phyloP scores from a whole-genome alignment of 2,797 vertebrate genomes.

The Dendrocincla fuliginosa region DNA sequence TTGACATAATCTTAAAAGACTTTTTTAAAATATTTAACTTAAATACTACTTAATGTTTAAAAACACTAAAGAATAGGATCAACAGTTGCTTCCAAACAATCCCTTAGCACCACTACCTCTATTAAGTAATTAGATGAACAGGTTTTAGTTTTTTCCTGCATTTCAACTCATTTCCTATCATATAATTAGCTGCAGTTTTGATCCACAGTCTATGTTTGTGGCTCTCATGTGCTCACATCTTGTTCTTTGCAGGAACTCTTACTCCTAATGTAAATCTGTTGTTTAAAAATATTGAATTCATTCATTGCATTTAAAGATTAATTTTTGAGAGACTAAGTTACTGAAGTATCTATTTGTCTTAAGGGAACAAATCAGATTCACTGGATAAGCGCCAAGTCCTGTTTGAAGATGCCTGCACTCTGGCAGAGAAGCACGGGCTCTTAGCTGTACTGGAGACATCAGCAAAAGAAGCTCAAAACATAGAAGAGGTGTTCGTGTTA shows the following conservation, averaged over 20 bases:
- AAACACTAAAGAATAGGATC: background rate
- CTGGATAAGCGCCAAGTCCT: constrained; percentile 84
- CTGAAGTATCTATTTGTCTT: background rate
- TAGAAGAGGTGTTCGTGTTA: constrained; percentile 89
- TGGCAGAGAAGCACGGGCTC: constrained; percentile 86
- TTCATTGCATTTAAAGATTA: background rate
- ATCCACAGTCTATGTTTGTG: accelerated
- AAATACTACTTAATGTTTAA: background rate
- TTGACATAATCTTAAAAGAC: background rate
- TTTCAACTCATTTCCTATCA: background rate
- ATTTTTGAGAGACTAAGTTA: background rate
- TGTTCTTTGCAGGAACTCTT: background rate
- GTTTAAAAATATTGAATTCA: background rate
- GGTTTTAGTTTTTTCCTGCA: background rate
- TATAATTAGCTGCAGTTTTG: background rate
- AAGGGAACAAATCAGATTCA: constrained; percentile 93
- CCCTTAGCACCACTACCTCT: background rate
- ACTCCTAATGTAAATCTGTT: background rate
- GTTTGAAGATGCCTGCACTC: constrained; percentile 90
- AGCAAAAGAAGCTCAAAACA: constrained; percentile 91
- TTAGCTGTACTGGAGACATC: constrained; percentile 93
- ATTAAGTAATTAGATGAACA: background rate
- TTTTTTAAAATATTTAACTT: background rate
- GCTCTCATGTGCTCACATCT: background rate
- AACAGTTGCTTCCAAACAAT: background rate